Evolutionary conservation across 1,140 invertebrate genomes (phyloP).

Genomic region (Acromyrmex charruanus): DNA sequence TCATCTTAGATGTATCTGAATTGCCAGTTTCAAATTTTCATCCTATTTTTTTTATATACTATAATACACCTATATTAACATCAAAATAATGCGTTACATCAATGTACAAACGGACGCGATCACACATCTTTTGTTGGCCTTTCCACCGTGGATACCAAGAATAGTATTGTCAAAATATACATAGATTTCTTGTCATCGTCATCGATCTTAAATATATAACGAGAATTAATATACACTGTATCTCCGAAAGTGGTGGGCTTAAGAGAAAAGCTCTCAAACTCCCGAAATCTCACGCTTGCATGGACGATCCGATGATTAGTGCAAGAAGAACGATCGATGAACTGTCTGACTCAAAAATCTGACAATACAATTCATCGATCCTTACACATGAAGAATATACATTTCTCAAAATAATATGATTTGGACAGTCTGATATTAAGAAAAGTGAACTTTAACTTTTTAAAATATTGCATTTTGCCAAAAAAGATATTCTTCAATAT

Average conservation of each 20-base stretch:
- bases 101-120: slow-evolving; percentile 80
- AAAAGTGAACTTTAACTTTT: slow-evolving; percentile 41
- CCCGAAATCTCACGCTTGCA: slow-evolving; percentile 43
- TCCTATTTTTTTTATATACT: neutral
- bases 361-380: slow-evolving; percentile 29
- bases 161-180: slow-evolving; percentile 84
- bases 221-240: slow-evolving; percentile 73
- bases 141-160: slow-evolving; percentile 72
- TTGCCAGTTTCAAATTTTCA: neutral
- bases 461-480: slow-evolving; percentile 30
- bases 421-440: slow-evolving; percentile 64
- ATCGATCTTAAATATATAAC: slow-evolving; percentile 66
- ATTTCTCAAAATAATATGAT: slow-evolving; percentile 67
- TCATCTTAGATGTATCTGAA: neutral
- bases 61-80: slow-evolving; percentile 71
- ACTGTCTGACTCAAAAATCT: slow-evolving; percentile 27
- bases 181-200: slow-evolving; percentile 73
- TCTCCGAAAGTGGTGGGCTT: slow-evolving; percentile 66
- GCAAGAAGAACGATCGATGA: slow-evolving; percentile 52
- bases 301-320: slow-evolving; percentile 62
- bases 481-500: slow-evolving; percentile 39
- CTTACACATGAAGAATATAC: slow-evolving; percentile 60
- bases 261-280: slow-evolving; percentile 59
- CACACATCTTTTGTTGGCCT: slow-evolving; percentile 64
- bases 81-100: slow-evolving; percentile 72